A percentile compares a stretch with the other conserved stretches of the same genome.
phyloP scores from a whole-genome alignment of 2,797 vertebrate genomes.

The Sebastes glaucus region DNA sequence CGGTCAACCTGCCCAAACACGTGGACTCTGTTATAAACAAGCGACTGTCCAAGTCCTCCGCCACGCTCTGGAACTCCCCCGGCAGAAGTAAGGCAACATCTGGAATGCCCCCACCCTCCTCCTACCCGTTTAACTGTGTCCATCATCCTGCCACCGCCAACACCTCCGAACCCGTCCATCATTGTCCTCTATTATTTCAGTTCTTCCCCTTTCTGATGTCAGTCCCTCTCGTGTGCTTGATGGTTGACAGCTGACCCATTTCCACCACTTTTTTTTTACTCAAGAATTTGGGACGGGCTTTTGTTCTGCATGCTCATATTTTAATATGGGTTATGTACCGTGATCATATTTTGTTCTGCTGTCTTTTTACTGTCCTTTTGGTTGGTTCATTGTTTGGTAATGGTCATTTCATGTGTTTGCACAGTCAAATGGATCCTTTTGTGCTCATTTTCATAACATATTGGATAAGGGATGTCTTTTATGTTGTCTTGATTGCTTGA shows the following conservation, averaged over 20 bases:
- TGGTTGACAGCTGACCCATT: slow-evolving; percentile 65
- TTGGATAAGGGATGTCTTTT: slow-evolving; percentile 14
- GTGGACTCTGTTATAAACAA: slow-evolving; percentile 99
- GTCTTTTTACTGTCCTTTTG: slow-evolving; percentile 46
- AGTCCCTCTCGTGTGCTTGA: slow-evolving; percentile 54
- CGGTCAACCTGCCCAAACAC: slow-evolving; percentile 99
- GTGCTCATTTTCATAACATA: slow-evolving; percentile 31
- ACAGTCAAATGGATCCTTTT: slow-evolving; percentile 14
- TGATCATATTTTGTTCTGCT: slow-evolving; percentile 35
- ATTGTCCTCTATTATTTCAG: slow-evolving; percentile 54
- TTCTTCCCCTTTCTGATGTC: slow-evolving; percentile 53
- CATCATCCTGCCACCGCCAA: slow-evolving; percentile 51
- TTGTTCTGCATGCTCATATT: slow-evolving; percentile 62
- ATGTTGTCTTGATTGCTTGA: slow-evolving; percentile 1
- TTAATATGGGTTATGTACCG: slow-evolving; percentile 39
- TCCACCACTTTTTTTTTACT: slow-evolving; percentile 12
- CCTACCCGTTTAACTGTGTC: slow-evolving; percentile 51
- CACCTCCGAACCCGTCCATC: slow-evolving; percentile 62
- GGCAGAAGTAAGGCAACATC: slow-evolving; percentile 94
- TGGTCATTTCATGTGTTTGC: slow-evolving; percentile 61
- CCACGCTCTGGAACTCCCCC: slow-evolving; percentile 99
- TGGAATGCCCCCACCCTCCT: slow-evolving; percentile 51
- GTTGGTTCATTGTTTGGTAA: slow-evolving; percentile 62
- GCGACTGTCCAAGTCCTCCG: slow-evolving; percentile 99
- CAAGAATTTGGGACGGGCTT: slow-evolving; percentile 29